A percentile compares a stretch with the other conserved stretches of the same genome.
phyloP scores from a whole-genome alignment of 2,113 vertebrate species.

The Poeciliopsis occidentalis region DNA sequence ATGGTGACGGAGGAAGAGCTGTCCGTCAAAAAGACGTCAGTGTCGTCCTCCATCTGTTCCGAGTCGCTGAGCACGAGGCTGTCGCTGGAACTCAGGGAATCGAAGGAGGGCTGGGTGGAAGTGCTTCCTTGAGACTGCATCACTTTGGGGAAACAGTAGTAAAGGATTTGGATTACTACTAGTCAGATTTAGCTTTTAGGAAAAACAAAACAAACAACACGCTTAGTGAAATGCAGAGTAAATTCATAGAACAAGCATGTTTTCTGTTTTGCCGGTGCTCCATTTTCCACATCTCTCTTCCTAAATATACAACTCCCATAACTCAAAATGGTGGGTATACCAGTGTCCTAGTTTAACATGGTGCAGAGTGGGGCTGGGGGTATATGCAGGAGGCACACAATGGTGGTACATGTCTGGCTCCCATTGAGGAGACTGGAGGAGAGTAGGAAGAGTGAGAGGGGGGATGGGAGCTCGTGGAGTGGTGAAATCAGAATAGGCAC shows the following conservation, averaged over 20 bases:
- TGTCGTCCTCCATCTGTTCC: conserved; percentile 77
- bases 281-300: conserved; percentile 12
- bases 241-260: neutral
- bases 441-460: conserved; percentile 73
- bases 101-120: conserved; percentile 80
- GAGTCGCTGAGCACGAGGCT: conserved; percentile 77
- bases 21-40: conserved; percentile 80
- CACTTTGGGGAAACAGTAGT: conserved; percentile 40
- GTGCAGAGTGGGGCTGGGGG: conserved; percentile 66
- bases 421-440: conserved; percentile 71
- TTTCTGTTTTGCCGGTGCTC: conserved; percentile 2
- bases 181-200: neutral
- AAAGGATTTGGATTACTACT: conserved; percentile 12
- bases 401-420: conserved; percentile 67
- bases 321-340: conserved; percentile 72
- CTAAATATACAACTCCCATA: conserved; percentile 51
- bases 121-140: conserved; percentile 81
- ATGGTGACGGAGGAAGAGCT: conserved; percentile 59
- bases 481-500: conserved; percentile 72
- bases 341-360: conserved; percentile 73
- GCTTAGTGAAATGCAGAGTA: neutral
- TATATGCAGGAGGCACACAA: conserved; percentile 67
- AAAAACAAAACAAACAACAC: neutral
- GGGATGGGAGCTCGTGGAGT: conserved; percentile 73
- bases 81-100: conserved; percentile 78